phyloP scores from a whole-genome alignment of 2,888 invertebrate genomes.

The Rhingia rostrata region DNA sequence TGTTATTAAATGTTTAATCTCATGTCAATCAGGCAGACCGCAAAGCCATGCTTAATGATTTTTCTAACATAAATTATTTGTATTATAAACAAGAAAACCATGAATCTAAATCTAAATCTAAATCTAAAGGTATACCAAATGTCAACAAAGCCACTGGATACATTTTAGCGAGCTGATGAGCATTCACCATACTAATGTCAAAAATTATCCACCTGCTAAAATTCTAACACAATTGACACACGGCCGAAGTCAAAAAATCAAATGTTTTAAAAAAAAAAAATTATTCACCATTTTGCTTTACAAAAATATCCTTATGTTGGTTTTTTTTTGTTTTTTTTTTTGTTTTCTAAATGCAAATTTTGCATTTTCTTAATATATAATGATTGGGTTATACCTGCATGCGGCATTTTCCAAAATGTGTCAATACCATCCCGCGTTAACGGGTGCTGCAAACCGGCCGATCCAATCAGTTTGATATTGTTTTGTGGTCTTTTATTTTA shows the following conservation, averaged over 20 bases:
- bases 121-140: too few relatives aligned
- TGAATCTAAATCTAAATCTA: too few relatives aligned
- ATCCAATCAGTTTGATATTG: slow-evolving; percentile 77
- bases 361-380: slow-evolving; percentile 15
- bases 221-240: background rate
- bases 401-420: slow-evolving; percentile 94
- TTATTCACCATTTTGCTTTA: slow-evolving; percentile 53
- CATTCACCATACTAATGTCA: too few relatives aligned
- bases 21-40: too few relatives aligned
- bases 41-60: too few relatives aligned
- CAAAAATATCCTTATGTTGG: slow-evolving; percentile 25
- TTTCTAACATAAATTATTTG: too few relatives aligned
- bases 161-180: too few relatives aligned
- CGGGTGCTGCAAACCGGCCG: slow-evolving; percentile 81
- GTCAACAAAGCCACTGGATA: too few relatives aligned
- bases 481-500: slow-evolving; percentile 57
- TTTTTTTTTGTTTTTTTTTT: slow-evolving; percentile 5
- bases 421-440: slow-evolving; percentile 84
- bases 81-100: too few relatives aligned
- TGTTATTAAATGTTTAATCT: too few relatives aligned
- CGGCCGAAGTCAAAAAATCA: too few relatives aligned
- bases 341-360: slow-evolving; percentile 1
- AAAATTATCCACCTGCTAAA: too few relatives aligned
- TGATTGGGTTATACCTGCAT: slow-evolving; percentile 87
- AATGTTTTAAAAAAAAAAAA: background rate